Base-by-base conservation (phyloP, 2,113 vertebrate species). In the Rhipidura dahli region DNA sequence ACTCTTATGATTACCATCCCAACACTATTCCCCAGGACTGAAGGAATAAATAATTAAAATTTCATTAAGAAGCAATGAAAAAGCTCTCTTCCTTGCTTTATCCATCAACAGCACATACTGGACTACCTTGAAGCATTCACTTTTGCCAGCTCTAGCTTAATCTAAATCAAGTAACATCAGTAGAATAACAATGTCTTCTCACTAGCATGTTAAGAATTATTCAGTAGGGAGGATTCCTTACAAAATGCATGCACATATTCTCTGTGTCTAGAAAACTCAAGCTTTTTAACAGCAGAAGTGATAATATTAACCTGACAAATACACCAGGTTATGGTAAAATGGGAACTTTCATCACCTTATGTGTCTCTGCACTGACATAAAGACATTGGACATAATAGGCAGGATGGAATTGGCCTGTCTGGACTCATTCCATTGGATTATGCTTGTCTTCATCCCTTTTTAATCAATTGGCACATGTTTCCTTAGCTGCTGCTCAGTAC, bases 41-140 rank as follows among this genome's bases (percentile, higher is more conserved):
- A 82, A 89, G n/a, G 40, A 71, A 71, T 78, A 64, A 84, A 92
- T 82, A 87, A 87, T 78, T 79, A 47, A 91, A 72, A 87, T 89
- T 87, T 87, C 21, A 87, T 76, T 82, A 84, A 76, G 49, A 85
- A 79, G 14, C 2, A 78, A 57, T 42, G 35, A 54, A 12, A 89
- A 42, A 78, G 6, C 60, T 76, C 6, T 78, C 20, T 71, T 78
- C 9, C 18, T 88, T 70, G 51, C 44, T 91, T 87, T 40, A 71
- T 79, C n/a, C 15, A 76, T 76, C 69, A 89, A 42, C 6, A 76
- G 10, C 10, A 61, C 22, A 19, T 24, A 51, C 8, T n/a, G 31
- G 44, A 64, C 21, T 11, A 69, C 37, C 30, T 54, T 61, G 61
- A 91, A 75, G 65, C 11, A 33, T 53, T 72, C 23, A 20, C 7